Percentiles rank a stretch among this genome's conserved stretches.
phyloP scores from a whole-genome alignment of 2,797 vertebrate genomes.

The Falco columbarius region DNA sequence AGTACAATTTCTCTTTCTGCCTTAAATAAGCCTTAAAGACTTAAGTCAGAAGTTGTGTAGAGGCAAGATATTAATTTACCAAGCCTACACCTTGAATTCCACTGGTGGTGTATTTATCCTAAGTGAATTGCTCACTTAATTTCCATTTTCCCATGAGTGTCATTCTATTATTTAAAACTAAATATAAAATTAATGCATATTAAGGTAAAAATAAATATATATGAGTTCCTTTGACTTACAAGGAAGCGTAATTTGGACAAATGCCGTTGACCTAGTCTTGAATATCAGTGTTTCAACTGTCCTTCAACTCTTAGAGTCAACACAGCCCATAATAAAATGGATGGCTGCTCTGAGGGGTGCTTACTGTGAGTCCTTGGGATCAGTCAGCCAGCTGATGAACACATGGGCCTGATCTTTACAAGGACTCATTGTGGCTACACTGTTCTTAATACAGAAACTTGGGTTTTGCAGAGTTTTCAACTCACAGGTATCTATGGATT shows the following conservation, averaged over 20 bases:
- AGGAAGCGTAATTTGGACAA: neutral
- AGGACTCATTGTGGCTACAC: neutral
- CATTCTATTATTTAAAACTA: neutral
- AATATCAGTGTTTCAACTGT: neutral
- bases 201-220: neutral
- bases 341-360: neutral
- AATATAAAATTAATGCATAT: neutral
- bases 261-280: neutral
- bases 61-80: neutral
- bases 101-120: neutral
- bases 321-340: neutral
- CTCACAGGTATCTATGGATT: neutral
- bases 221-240: neutral
- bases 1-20: neutral
- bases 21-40: neutral
- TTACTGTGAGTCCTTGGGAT: neutral
- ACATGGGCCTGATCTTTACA: neutral
- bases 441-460: neutral
- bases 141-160: neutral
- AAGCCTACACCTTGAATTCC: neutral
- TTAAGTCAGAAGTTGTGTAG: neutral
- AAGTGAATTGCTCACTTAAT: neutral
- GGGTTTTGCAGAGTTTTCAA: neutral
- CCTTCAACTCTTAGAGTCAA: neutral
- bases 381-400: neutral